These are phyloP conservation scores for Myotis vivesi DNA, from an alignment of 2,797 vertebrate species.

Conservation along the genomic window DNA sequence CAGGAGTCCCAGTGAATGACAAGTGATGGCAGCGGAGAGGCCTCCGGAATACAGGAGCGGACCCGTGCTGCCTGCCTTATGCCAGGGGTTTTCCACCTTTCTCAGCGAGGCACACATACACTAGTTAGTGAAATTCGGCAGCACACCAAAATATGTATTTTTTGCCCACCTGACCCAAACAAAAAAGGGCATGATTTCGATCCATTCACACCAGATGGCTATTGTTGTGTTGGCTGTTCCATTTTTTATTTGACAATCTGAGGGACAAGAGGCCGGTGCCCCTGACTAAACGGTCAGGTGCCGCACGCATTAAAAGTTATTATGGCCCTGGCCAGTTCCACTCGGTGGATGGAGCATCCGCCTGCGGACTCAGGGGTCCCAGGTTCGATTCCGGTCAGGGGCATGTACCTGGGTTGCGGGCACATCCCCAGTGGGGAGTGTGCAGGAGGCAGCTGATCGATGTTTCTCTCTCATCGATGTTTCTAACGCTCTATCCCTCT, in stretches of 20 bases:
- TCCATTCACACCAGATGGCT: background rate
- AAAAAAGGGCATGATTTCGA: background rate
- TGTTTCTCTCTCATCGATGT: no score
- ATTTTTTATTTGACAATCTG: background rate
- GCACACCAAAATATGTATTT: background rate
- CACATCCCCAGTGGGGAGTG: no score
- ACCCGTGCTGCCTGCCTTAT: background rate
- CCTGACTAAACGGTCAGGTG: background rate
- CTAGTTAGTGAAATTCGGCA: background rate
- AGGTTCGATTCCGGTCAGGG: no score
- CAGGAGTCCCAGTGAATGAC: constrained; percentile 42
- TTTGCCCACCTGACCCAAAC: background rate
- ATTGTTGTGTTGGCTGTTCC: background rate
- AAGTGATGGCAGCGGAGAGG: background rate
- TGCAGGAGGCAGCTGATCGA: no score
- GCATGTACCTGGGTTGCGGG: no score
- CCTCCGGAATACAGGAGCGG: constrained; percentile 28
- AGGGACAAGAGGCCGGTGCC: background rate
- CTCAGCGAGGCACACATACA: background rate
- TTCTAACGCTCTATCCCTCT: no score
- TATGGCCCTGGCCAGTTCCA: no score
- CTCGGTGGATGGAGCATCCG: no score
- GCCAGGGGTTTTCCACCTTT: background rate
- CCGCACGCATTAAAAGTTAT: background rate
- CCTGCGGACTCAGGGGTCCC: no score